Conservation (phyloP, 2,888 invertebrate genomes). For the Teinopalpus imperialis region DNA sequence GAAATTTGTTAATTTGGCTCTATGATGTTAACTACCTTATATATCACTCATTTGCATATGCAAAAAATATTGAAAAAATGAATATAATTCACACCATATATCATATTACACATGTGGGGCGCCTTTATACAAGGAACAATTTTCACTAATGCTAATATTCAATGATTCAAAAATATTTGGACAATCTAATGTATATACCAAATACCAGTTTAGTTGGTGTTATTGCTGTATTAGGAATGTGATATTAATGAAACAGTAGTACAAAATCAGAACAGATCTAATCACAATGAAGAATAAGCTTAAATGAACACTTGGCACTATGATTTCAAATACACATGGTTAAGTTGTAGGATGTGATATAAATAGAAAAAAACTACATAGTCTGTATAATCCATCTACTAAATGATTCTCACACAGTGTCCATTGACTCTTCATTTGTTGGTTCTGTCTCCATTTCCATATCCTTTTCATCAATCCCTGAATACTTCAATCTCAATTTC, state of each 20-base stretch:
- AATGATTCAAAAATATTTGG: constrained; percentile 7
- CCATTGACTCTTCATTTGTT: constrained; percentile 74
- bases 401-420: constrained; percentile 65
- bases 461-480: constrained; percentile 71
- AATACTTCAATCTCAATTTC: constrained; percentile 86
- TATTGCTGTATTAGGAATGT: constrained; percentile 15
- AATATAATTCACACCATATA: constrained; percentile 11
- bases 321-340: constrained; percentile 44
- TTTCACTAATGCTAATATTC: constrained; percentile 9
- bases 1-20: constrained; percentile 28
- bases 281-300: constrained; percentile 32
- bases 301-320: constrained; percentile 60
- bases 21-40: constrained; percentile 32
- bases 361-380: constrained; percentile 41
- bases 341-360: constrained; percentile 34
- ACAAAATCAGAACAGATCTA: constrained; percentile 19
- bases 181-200: neutral
- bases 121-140: constrained; percentile 14
- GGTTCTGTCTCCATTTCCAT: constrained; percentile 82
- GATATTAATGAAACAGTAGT: neutral
- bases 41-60: constrained; percentile 29
- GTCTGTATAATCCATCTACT: constrained; percentile 43
- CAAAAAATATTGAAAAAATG: constrained; percentile 9
- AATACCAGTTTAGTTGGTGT: constrained; percentile 8
- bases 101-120: constrained; percentile 17